Conservation (phyloP, 37 sponge, comb jelly and placozoan species). For the Eunapius fragilis region DNA sequence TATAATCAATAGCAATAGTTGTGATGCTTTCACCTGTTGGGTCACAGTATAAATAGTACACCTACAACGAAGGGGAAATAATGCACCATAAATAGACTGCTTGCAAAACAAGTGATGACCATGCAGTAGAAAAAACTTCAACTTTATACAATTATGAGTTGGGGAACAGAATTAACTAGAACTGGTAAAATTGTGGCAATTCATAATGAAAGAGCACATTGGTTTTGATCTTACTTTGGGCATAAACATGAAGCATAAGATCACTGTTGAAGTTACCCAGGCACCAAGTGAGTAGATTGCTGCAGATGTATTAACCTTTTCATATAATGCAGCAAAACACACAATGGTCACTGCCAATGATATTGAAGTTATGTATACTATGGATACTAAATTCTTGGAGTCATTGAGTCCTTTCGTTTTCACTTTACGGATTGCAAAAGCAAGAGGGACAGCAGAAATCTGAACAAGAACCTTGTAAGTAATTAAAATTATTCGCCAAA, state of each 20-base stretch:
- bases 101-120: too few species aligned
- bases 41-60: background rate
- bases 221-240: slow-evolving; percentile 4
- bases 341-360: slow-evolving; percentile 2
- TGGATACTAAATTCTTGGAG: slow-evolving; percentile 1
- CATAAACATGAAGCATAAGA: slow-evolving; percentile 17
- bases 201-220: too few species aligned
- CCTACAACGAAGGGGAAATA: background rate
- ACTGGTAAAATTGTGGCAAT: too few species aligned
- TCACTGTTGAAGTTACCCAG: background rate
- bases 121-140: too few species aligned
- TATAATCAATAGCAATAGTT: too few species aligned
- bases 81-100: too few species aligned
- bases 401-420: slow-evolving; percentile 26
- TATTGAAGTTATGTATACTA: slow-evolving; percentile 22
- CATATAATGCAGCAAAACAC: background rate
- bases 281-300: background rate
- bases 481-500: background rate
- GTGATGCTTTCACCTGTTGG: background rate
- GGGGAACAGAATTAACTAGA: too few species aligned
- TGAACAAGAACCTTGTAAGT: slow-evolving; percentile 29
- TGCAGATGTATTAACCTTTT: background rate
- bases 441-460: slow-evolving; percentile 14
- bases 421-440: slow-evolving; percentile 25
- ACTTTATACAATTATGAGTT: too few species aligned